Base-by-base conservation (phyloP, 2,113 vertebrate genomes). In the Callorhinus ursinus region DNA sequence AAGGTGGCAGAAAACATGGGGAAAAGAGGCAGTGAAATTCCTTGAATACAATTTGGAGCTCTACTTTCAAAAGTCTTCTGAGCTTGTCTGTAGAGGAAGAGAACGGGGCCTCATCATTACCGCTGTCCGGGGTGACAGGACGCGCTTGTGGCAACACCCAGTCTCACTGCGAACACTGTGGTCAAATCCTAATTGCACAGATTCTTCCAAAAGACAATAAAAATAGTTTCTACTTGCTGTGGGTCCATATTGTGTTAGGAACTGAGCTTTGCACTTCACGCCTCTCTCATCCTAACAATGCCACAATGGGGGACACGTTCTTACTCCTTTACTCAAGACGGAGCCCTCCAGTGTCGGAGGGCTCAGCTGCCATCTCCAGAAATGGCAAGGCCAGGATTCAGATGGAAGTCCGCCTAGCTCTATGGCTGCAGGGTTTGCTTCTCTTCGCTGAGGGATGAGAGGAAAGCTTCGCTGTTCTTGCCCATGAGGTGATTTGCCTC, bases 111-210 rank as follows among this genome's bases (percentile, higher is more conserved):
- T 31, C 53, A 11, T 14, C 22, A 24, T 19, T 33, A 21, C 77
- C 49, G 9, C 36, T 46, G 14, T 36, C 36, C 51, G 5, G 10
- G 10, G 5, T 53, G n/a, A 83, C 5, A 51, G 12, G 13, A n/a
- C 2, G n/a, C 1, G 4, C 14, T 21, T 8, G 0, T 14, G 0
- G 15, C 13, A 2, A 84, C 24, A 31, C 24, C 26, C 4, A 24
- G 46, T 33, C 19, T 19, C 22, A 67, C 5, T 7, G 0, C 33
- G 65, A 33, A 77, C 42, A 36, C 26, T 49, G 21, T 33, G 1
- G 12, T 31, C 8, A 4, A 33, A 82, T 59, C 16, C 1, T 21
- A 12, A 24, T 21, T 42, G 55, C n/a, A 53, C 15, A 77, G 5
- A 31, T 53, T 90, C 53, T 85, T 57, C 8, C 39, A 61, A 61